A percentile compares a stretch with the other conserved stretches of the same genome.
These are phyloP conservation scores for Drosophila paulistorum DNA, from an alignment of 1,140 invertebrate genomes.

Conservation along the genomic window DNA sequence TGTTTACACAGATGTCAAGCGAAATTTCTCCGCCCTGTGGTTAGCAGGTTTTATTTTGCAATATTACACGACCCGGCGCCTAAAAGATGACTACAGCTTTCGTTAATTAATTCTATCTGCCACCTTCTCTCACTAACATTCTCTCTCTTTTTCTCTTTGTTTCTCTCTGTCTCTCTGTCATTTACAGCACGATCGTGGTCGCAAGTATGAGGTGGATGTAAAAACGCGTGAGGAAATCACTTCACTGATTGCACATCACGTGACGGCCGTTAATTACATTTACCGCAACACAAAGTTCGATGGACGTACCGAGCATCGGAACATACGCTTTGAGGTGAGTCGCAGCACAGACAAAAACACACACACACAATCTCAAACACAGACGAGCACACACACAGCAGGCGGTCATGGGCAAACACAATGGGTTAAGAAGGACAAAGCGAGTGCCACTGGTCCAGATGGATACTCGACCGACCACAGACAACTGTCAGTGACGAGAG, in stretches of 20 bases:
- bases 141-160: not conserved
- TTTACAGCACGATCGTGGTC: constrained; percentile 86
- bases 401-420: constrained; percentile 38
- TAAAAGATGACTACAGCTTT: constrained; percentile 40
- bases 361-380: constrained; percentile 14
- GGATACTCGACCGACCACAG: constrained; percentile 20
- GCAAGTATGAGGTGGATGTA: constrained; percentile 86
- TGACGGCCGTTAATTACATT: constrained; percentile 99
- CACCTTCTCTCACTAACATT: constrained; percentile 10
- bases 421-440: constrained; percentile 46
- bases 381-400: constrained; percentile 1
- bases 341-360: not conserved
- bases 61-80: constrained; percentile 38
- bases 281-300: constrained; percentile 97
- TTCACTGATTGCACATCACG: constrained; percentile 98
- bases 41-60: constrained; percentile 56
- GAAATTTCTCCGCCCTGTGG: constrained; percentile 54
- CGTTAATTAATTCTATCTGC: constrained; percentile 33
- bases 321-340: constrained; percentile 98
- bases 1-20: constrained; percentile 67
- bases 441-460: constrained; percentile 27
- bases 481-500: constrained; percentile 13
- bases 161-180: constrained; percentile 35
- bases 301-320: constrained; percentile 92
- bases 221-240: constrained; percentile 98